Evolutionary conservation across 2,113 vertebrate genomes (phyloP), one percentile per base, ranked within the genome.

Genomic region (Mobula hypostoma): DNA sequence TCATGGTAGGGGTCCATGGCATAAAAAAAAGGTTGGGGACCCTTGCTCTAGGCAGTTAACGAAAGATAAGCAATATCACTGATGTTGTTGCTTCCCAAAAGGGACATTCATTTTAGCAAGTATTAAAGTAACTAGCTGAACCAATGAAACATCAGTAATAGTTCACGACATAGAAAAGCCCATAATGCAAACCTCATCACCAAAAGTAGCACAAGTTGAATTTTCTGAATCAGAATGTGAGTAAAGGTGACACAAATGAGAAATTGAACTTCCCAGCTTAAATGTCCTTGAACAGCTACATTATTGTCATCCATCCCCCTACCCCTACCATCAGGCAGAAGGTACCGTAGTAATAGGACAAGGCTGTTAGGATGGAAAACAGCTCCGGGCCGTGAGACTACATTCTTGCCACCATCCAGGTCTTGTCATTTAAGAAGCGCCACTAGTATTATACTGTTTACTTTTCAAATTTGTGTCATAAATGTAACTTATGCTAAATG

Each of bases 161-260:
- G 19, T 27, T 83, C 48, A 56, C 0, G 48, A 1, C 4, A 19
- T 21, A 56, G 40, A 48, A 87, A 8, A 12, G 56, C 58, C 9
- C 11, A 63, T 61, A 61, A 29, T 29, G 56, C 56, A 87, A 87
- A 87, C 40, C 5, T 61, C 24, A 1, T 21, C 2, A 27, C 11
- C 83, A 61, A 5, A n/a, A 87, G 3, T 48, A 61, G 48, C 21
- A 48, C 56, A 12, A 14, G 61, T 29, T 87, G 61, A 61, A 61
- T 87, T 63, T 87, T 87, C 83, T 14, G 24, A 58, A 80, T 19
- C 3, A 21, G 15, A 80, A 5, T 32, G 66, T 19, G 9, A 94
- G 94, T 83, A 87, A 66, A 32, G 29, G 66, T 70, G 29, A 85
- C 29, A 63, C 94, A 40, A 95, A 94, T 96, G 40, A 95, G 90